These are phyloP conservation scores for Nipponia nippon DNA, from an alignment of 2,113 vertebrate genomes.

Conservation along the genomic window DNA sequence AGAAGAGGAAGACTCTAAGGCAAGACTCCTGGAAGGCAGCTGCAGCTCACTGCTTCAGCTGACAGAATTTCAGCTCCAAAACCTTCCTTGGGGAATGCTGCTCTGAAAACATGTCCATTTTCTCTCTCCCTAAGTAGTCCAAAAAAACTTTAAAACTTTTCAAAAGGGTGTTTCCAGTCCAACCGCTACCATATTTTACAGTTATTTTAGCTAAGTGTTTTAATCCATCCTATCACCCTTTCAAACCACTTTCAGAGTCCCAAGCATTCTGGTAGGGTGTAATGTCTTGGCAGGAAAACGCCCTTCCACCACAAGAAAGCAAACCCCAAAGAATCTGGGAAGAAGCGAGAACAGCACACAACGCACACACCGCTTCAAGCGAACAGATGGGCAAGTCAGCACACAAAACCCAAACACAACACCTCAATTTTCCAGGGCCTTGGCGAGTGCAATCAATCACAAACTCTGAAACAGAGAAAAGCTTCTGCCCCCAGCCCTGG, in stretches of 20 bases:
- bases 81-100: background rate
- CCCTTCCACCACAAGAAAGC: background rate
- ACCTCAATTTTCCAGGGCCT: background rate
- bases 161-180: background rate
- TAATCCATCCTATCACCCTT: background rate
- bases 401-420: background rate
- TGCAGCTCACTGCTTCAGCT: background rate
- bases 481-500: background rate
- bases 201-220: background rate
- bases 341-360: background rate
- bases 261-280: background rate
- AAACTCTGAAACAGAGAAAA: background rate
- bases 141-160: too few species aligned
- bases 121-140: background rate
- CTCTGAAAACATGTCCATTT: background rate
- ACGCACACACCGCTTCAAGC: background rate
- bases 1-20: background rate
- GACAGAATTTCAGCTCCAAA: background rate
- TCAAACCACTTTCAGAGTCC: background rate
- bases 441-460: background rate
- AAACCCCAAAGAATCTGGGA: background rate
- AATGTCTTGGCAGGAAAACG: background rate
- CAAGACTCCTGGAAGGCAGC: background rate
- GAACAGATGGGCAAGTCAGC: background rate
- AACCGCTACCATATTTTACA: background rate